These are phyloP conservation scores for Temnothorax rugatulus DNA, from an alignment of 2,888 invertebrate genomes.

Conservation along the genomic window DNA sequence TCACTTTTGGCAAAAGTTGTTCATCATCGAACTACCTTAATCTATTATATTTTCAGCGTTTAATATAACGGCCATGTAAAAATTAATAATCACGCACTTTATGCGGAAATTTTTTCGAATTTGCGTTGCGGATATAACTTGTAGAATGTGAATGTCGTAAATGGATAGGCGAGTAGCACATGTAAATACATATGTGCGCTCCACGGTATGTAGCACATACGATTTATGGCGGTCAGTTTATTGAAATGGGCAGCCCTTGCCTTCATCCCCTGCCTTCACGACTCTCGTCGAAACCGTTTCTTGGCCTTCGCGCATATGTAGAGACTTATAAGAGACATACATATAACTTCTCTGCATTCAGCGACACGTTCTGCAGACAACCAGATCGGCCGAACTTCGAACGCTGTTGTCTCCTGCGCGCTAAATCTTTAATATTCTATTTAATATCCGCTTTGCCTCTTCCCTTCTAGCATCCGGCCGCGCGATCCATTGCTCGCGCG, in stretches of 20 bases:
- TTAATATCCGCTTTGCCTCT: constrained; percentile 80
- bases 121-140: constrained; percentile 28
- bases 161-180: constrained; percentile 50
- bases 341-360: constrained; percentile 58
- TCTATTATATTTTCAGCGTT: background rate
- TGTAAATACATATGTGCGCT: constrained; percentile 61
- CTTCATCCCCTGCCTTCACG: constrained; percentile 40
- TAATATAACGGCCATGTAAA: background rate
- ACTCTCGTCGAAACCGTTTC: constrained; percentile 42
- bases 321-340: constrained; percentile 28
- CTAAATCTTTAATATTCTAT: constrained; percentile 85
- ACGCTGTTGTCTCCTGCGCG: constrained; percentile 76
- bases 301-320: constrained; percentile 37
- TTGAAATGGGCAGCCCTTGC: constrained; percentile 77
- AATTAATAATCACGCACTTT: background rate
- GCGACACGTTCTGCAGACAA: constrained; percentile 28
- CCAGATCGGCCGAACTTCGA: constrained; percentile 16
- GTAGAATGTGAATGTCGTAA: constrained; percentile 48
- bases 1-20: too few relatives aligned
- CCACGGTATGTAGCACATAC: constrained; percentile 58
- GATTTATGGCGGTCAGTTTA: constrained; percentile 83
- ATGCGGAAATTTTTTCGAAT: background rate
- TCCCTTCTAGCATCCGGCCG: constrained; percentile 60
- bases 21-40: too few relatives aligned
- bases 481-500: constrained; percentile 66